Base-by-base conservation (phyloP, 2,113 vertebrate species). In the Pterocles orientalis region DNA sequence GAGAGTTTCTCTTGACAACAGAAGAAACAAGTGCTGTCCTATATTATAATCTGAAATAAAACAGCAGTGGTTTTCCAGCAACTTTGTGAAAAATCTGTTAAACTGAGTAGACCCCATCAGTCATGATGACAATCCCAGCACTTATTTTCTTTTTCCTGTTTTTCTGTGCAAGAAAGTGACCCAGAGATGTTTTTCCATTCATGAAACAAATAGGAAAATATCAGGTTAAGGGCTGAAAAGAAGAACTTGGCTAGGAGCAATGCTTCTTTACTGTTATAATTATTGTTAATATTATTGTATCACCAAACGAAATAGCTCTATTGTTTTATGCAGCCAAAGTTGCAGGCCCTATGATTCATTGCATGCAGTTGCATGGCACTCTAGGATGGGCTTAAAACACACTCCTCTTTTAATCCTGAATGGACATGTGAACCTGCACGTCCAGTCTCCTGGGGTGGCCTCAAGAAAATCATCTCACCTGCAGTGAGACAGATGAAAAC, bases 41-140 rank as follows among this genome's bases (percentile, higher is more conserved):
- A 12, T 84, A 75, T 57, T 82, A 77, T 82, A 94, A 81, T 47
- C 61, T 82, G 61, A 94, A 96, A 86, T 51, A 79, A 85, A 92
- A 86, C 31, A 6, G 57, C 48, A 91, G 39, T 43, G 75, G 70
- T 88, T 97, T 92, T 75, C 82, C 92, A 95, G 66, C n/a, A 91
- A 91, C 66, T 96, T 93, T 56, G 62, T 83, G 75, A 96, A 96
- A 53, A 81, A 90, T 75, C 92, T 97, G 66, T 91, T 97, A 96
- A 97, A 87, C 79, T 85, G 70, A 84, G 73, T 70, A 60, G 41
- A 53, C 43, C 86, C 86, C 90, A 82, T 58, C 93, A 78, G 94
- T 87, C 12, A 15, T 70, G 65, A 95, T 93, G 94, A 95, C 88
- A 96, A 97, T 77, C 94, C 78, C 86, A 95, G 91, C 31, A 70